Conservation (phyloP, 2,888 invertebrate genomes). For the Monopis laevigella region DNA sequence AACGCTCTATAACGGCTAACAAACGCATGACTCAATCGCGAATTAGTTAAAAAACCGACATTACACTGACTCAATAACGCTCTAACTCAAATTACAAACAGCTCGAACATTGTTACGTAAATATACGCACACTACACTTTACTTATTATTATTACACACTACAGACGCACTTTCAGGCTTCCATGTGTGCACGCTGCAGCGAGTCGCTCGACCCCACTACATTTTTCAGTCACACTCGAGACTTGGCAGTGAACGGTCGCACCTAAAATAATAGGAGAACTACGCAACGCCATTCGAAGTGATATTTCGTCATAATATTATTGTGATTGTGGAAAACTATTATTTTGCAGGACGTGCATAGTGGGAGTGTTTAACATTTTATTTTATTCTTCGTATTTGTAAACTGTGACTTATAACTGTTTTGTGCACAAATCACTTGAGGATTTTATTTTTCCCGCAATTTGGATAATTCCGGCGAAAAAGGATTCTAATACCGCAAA, state of each 20-base stretch:
- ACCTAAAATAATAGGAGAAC: conserved; percentile 35
- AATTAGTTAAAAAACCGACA: conserved; percentile 55
- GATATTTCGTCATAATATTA: conserved; percentile 62
- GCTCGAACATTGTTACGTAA: conserved; percentile 53
- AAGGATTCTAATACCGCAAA: conserved; percentile 56
- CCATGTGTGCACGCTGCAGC: conserved; percentile 40
- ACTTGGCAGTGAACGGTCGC: conserved; percentile 41
- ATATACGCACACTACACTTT: conserved; percentile 30
- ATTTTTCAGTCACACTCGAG: conserved; percentile 56
- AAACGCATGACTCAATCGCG: conserved; percentile 59
- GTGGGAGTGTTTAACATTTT: conserved; percentile 48
- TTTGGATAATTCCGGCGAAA: conserved; percentile 61
- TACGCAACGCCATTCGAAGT: conserved; percentile 41
- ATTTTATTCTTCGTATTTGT: conserved; percentile 36
- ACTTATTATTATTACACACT: conserved; percentile 9
- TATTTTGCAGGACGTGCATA: conserved; percentile 49
- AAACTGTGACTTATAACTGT: conserved; percentile 26
- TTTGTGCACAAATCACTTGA: neutral
- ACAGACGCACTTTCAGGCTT: conserved; percentile 9
- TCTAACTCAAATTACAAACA: conserved; percentile 47
- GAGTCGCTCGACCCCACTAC: conserved; percentile 60
- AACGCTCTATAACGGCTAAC: conserved; percentile 27
- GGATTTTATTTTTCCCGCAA: conserved; percentile 36
- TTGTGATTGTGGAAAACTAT: conserved; percentile 53
- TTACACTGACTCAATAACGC: conserved; percentile 54